These are phyloP conservation scores for Phymatocera aterrima DNA, from an alignment of 2,888 invertebrate genomes.

Conservation along the genomic window DNA sequence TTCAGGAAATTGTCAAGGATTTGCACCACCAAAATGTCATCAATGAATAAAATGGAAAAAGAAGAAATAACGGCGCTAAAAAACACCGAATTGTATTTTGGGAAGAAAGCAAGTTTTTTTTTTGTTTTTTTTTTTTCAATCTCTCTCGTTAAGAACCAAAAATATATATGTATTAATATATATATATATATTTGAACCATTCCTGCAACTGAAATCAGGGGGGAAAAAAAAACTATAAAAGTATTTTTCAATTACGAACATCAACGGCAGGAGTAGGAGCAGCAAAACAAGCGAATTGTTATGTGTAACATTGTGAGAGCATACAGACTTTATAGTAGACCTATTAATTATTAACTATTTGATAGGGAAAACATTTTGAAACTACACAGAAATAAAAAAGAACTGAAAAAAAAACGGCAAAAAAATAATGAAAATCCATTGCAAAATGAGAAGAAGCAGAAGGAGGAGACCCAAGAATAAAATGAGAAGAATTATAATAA, in stretches of 20 bases:
- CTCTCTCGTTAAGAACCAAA: conserved; percentile 73
- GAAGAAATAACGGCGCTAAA: conserved; percentile 58
- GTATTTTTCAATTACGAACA: conserved; percentile 73
- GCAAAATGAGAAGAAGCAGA: too few relatives aligned
- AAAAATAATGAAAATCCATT: not conserved
- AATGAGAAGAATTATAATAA: too few relatives aligned
- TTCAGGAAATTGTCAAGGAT: conserved; percentile 71
- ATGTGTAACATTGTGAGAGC: conserved; percentile 61
- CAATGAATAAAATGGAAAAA: conserved; percentile 66
- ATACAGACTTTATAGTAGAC: conserved; percentile 61
- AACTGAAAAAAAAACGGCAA: conserved; percentile 46
- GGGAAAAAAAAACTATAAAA: conserved; percentile 71
- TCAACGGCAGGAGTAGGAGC: conserved; percentile 52
- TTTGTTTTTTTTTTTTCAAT: not conserved
- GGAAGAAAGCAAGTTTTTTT: conserved; percentile 72
- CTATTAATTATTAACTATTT: conserved; percentile 64
- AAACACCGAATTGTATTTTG: conserved; percentile 71
- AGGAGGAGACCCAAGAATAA: too few relatives aligned
- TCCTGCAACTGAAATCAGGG: conserved; percentile 73
- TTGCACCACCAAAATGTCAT: conserved; percentile 70
- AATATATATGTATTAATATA: conserved; percentile 51
- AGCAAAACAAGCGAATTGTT: conserved; percentile 48
- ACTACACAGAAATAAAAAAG: conserved; percentile 53
- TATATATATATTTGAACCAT: conserved; percentile 71
- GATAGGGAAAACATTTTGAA: conserved; percentile 53